Evolutionary conservation across 2,797 vertebrate species (phyloP).

Genomic region (Gambelia wislizenii): DNA sequence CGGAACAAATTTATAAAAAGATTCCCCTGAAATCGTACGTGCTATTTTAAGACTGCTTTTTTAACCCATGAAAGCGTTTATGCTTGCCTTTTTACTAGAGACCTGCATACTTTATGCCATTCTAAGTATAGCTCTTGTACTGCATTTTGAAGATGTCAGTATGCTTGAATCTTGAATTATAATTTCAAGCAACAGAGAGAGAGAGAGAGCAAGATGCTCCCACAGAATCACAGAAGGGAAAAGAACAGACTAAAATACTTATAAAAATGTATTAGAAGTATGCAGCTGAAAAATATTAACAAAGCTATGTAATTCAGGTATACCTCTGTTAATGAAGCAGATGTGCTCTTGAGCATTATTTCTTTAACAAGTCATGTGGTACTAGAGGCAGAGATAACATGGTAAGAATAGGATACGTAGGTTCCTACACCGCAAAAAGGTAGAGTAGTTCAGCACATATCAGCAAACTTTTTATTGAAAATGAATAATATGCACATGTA

Average conservation of each 20-base stretch:
- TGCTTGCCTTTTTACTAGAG: conserved; percentile 19
- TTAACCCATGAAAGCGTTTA: neutral
- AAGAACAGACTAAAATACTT: neutral
- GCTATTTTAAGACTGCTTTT: conserved; percentile 23
- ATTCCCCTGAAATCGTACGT: conserved; percentile 10
- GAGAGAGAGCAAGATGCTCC: no score
- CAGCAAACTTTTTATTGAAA: no score
- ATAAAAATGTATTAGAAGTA: neutral
- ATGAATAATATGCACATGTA: no score
- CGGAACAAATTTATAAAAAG: conserved; percentile 6
- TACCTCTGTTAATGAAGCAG: no score
- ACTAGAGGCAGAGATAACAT: no score
- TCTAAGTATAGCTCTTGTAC: conserved; percentile 38
- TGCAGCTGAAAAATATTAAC: neutral
- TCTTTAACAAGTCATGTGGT: no score
- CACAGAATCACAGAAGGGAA: neutral
- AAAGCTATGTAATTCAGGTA: neutral
- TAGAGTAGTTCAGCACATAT: no score
- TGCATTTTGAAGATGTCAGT: conserved; percentile 28
- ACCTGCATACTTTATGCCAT: conserved; percentile 8
- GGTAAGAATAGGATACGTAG: no score
- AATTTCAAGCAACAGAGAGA: neutral
- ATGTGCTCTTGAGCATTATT: no score
- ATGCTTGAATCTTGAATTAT: conserved; percentile 19
- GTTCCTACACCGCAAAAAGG: no score